Conservation (phyloP, 2,113 vertebrate species). For the Aythya baeri region DNA sequence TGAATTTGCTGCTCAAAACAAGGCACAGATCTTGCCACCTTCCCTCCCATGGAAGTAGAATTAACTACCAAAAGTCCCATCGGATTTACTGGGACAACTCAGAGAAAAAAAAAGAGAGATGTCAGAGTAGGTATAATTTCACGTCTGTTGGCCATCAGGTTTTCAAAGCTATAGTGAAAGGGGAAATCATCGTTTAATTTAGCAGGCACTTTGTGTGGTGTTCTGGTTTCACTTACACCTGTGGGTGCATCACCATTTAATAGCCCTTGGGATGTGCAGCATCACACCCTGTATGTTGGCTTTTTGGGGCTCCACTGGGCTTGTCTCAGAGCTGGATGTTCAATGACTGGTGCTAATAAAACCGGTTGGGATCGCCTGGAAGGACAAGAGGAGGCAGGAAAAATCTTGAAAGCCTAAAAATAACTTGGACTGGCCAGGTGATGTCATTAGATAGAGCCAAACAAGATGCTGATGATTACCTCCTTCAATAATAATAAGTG, state of each 20-base stretch:
- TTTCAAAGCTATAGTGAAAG: background rate
- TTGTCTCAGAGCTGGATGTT: background rate
- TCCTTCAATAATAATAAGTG: background rate
- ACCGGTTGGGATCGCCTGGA: background rate
- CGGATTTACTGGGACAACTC: background rate
- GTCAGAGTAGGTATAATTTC: background rate
- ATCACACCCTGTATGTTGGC: fast-evolving
- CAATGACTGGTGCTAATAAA: background rate
- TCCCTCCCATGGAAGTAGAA: background rate
- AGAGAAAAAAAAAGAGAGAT: background rate
- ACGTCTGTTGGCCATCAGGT: background rate
- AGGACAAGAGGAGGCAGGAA: background rate
- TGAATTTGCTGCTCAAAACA: background rate
- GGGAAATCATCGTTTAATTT: background rate
- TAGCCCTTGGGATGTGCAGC: background rate
- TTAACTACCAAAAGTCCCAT: background rate
- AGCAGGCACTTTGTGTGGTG: background rate
- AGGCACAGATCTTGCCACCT: background rate
- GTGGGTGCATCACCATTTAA: background rate
- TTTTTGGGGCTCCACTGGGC: background rate
- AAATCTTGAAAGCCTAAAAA: background rate
- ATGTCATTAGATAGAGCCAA: background rate
- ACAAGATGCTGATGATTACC: fast-evolving
- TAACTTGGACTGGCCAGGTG: background rate
- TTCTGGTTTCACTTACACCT: background rate